Base-by-base conservation (phyloP, 2,888 invertebrate species). In the Congeria kusceri region DNA sequence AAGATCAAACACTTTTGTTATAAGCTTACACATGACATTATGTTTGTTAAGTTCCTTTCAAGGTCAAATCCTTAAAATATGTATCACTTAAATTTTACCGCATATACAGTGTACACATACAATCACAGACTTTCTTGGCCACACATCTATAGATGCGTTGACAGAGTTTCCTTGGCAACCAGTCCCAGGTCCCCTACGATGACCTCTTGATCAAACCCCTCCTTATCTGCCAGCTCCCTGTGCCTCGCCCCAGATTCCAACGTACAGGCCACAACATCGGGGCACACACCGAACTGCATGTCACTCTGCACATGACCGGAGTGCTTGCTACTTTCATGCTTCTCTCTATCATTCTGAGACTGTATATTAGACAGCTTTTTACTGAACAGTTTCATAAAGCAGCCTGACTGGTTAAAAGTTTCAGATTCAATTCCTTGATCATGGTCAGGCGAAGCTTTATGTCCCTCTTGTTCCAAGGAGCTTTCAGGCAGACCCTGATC, bases 321-420 rank as follows among this genome's bases (percentile, higher is more conserved):
- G 18, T 15, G 46, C 27, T 59, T 76, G 64, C 23, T 74, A 67
- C 9, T 39, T 13, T 39, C 39, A 39, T 11, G 39, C 9, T 11
- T 46, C 18, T 81, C 77, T 49, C 66, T 72, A 9, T 71, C 66
- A 66, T 71, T 46, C 44, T 81, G 77, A 49, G 53, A 53, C 25
- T 84, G 80, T 7, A 81, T 62, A 9, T 71, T 80, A 11, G 83
- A 80, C 27, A 84, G 63, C 18, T 86, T 86, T 65, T 86, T 88
- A 23, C 87, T 84, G 44, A 88, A 87, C 13, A 90, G 85, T 69
- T 87, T 88, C 28, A 88, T 79, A 74, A 90, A 88, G 58, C 89
- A 90, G 9, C 89, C 89, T 64, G 79, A 74, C 73, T 80, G 75
- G 18, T 56, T 68, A 57, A 74, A 27, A 18, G 61, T 39, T 46